Evolutionary conservation across 1,140 invertebrate genomes (phyloP).

Genomic region (Drosophila mojavensis): DNA sequence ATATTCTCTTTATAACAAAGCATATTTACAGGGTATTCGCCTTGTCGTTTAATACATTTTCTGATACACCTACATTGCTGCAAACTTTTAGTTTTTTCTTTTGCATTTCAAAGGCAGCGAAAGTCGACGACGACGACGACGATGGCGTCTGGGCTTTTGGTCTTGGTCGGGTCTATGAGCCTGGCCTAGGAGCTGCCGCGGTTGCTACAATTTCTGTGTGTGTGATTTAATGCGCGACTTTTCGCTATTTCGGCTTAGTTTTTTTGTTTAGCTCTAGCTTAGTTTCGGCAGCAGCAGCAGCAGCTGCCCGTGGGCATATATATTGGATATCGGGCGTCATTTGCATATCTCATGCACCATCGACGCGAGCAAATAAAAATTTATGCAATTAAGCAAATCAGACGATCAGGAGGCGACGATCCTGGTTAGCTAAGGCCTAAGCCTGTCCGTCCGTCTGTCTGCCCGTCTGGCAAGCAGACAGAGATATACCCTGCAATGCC

Average conservation of each 20-base stretch:
- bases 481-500: constrained; percentile 4
- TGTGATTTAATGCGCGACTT: constrained; percentile 74
- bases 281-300: constrained; percentile 35
- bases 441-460: not conserved
- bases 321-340: constrained; percentile 35
- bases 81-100: too few species aligned
- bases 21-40: constrained; percentile 4
- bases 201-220: constrained; percentile 68
- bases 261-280: constrained; percentile 1
- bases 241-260: constrained; percentile 35
- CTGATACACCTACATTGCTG: too few species aligned
- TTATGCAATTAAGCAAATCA: constrained; percentile 81
- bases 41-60: not conserved
- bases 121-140: constrained; percentile 44
- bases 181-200: constrained; percentile 30
- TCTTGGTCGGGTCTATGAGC: constrained; percentile 14
- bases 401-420: constrained; percentile 48
- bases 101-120: constrained; percentile 56
- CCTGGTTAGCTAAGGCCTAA: constrained; percentile 10
- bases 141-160: constrained; percentile 4
- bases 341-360: constrained; percentile 77
- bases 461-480: not conserved
- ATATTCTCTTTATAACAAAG: too few species aligned
- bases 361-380: constrained; percentile 73
- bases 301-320: constrained; percentile 27